A percentile compares a stretch with the other conserved stretches of the same genome.
Evolutionary conservation across 2,888 invertebrate genomes (phyloP).

Genomic region (Lysandra bellargus): DNA sequence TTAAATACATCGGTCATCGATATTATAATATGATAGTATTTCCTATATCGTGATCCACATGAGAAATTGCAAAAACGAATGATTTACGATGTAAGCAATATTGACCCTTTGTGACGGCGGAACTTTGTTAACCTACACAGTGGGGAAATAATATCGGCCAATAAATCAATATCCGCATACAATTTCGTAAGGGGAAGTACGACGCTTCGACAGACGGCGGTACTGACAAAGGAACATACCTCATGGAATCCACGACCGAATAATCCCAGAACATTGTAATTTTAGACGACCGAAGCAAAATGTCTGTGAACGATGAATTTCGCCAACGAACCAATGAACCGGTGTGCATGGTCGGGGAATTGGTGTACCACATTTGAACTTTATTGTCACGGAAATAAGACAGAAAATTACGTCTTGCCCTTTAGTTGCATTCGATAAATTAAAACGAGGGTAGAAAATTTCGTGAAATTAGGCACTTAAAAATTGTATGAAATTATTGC

Average conservation of each 20-base stretch:
- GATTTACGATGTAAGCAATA: slow-evolving; percentile 2
- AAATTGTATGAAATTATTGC: too few relatives aligned
- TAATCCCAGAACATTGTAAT: slow-evolving; percentile 16
- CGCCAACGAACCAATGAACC: slow-evolving; percentile 2
- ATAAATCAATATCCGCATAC: slow-evolving; percentile 23
- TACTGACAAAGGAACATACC: background rate
- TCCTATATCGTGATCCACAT: background rate
- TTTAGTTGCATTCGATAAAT: background rate
- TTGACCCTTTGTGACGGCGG: background rate
- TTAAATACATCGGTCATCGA: background rate
- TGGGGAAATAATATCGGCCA: background rate
- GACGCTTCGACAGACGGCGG: slow-evolving; percentile 1
- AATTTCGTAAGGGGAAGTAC: slow-evolving; percentile 6
- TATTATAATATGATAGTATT: background rate
- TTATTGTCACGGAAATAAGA: background rate
- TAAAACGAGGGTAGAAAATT: background rate
- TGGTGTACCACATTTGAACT: background rate
- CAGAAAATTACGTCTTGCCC: background rate
- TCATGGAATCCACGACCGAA: background rate
- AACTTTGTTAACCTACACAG: slow-evolving; percentile 8
- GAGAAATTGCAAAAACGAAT: background rate
- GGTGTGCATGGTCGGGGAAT: background rate
- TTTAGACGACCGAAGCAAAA: slow-evolving; percentile 20
- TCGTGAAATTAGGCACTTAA: background rate
- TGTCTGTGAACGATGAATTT: slow-evolving; percentile 19